Conservation (phyloP, 53 echinoderm and acorn worm species). For the Patiria pectinifera region DNA sequence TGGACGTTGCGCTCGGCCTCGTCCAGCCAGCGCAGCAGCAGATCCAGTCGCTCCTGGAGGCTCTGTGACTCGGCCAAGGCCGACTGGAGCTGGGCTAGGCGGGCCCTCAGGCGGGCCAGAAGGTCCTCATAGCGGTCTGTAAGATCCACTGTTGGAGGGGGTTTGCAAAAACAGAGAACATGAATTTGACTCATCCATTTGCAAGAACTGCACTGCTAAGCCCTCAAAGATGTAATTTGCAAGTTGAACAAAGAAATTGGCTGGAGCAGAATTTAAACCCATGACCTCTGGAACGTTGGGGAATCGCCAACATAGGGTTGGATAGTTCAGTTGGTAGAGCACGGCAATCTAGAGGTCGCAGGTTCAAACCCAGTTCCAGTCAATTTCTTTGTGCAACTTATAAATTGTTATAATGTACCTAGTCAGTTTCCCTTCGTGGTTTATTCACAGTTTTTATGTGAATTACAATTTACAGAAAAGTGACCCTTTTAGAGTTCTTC, state of each 20-base stretch:
- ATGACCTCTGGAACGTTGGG: too few species aligned
- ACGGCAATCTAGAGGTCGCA: not conserved
- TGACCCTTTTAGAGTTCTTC: too few species aligned
- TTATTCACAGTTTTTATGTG: too few species aligned
- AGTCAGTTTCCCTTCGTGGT: too few species aligned
- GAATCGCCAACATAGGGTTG: too few species aligned
- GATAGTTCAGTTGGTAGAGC: too few species aligned
- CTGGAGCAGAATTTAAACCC: too few species aligned
- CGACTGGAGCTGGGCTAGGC: constrained; percentile 76
- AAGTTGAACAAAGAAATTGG: too few species aligned
- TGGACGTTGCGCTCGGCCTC: constrained; percentile 89
- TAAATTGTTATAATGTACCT: not conserved
- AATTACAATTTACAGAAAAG: too few species aligned
- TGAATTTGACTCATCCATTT: too few species aligned
- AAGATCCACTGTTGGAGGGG: constrained; percentile 67
- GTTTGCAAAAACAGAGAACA: not conserved
- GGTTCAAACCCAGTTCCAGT: not conserved
- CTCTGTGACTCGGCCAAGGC: constrained; percentile 91
- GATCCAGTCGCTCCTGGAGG: constrained; percentile 84
- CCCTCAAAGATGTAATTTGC: too few species aligned
- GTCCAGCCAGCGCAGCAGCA: constrained; percentile 86
- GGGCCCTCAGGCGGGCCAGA: constrained; percentile 76
- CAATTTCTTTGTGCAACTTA: not conserved
- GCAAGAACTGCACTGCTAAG: too few species aligned
- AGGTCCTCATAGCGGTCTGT: constrained; percentile 79